Evolutionary conservation across 1,140 invertebrate species (phyloP), one percentile per base, ranked within the genome.

Genomic region (Drosophila burlai): DNA sequence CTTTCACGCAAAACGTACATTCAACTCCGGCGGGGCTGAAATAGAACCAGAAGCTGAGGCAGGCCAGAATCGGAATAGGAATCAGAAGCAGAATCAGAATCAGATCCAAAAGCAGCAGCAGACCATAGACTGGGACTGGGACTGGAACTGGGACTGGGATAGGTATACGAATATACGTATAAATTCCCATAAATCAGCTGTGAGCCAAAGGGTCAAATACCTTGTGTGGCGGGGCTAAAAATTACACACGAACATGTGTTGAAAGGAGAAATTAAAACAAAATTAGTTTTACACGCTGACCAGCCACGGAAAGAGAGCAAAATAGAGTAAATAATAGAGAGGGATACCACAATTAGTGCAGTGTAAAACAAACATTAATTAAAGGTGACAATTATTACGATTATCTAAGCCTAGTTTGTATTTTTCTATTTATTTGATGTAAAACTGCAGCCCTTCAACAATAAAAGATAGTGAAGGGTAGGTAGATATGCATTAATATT

Each of bases 131-230:
- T 47, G 55, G 59, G 38, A 61, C 49, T 52, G 49, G 1, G 24
- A 50, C 26, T 49, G 47, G n/a, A 11, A 36, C 31, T 15, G 31
- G 31, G 7, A 54, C 31, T 55, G 60, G 73, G 45, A 63, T 64
- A 60, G 57, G 49, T 81, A 78, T 75, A 77, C 79, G 84, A 83
- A 81, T 76, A 81, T 76, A 89, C 76, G 81, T 85, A 90, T 85
- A 81, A 91, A 78, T 91, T 91, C 90, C 80, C 85, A 92, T 92
- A 91, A 91, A 91, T 91, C 90, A 91, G 90, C 90, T 91, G 90
- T 90, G 90, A 82, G 77, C 80, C 80, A 90, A 92, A 89, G 90
- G 90, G 90, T 91, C 90, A 91, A 85, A 83, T 90, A 92, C 90
- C 90, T 92, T 62, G 60, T 62, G 63, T 69, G 81, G 85, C 85